phyloP scores from a whole-genome alignment of 35 echinoderm and acorn worm genomes.

The Eucidaris tribuloides region DNA sequence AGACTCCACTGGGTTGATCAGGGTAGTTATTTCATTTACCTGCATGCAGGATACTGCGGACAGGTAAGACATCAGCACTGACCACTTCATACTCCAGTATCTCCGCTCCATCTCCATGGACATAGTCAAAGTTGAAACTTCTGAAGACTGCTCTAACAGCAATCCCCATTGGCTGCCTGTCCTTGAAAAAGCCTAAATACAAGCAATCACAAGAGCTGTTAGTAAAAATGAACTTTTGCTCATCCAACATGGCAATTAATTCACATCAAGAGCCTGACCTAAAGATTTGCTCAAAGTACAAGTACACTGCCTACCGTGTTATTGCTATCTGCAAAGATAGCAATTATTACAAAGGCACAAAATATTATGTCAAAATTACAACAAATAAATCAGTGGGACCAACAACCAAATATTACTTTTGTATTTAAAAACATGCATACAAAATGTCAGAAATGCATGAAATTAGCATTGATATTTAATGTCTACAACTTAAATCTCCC shows the following conservation, averaged over 20 bases:
- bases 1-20: no score
- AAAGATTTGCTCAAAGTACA: background rate
- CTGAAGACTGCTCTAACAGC: conserved; percentile 44
- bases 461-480: no score
- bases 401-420: no score
- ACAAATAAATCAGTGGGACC: no score
- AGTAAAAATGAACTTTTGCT: background rate
- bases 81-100: conserved; percentile 55
- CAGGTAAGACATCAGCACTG: background rate
- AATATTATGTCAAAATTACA: no score
- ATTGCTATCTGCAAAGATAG: background rate
- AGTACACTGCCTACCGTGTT: background rate
- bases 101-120: conserved; percentile 3
- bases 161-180: conserved; percentile 58
- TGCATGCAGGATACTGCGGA: conserved; percentile 42
- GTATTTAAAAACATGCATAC: no score
- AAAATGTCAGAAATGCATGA: no score
- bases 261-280: background rate
- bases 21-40: no score
- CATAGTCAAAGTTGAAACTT: background rate
- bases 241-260: background rate
- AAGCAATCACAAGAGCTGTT: background rate
- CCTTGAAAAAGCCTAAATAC: conserved; percentile 38
- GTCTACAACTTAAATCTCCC: no score
- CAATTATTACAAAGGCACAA: background rate